phyloP scores from a whole-genome alignment of 2,888 invertebrate genomes.

The Chironomus riparius region DNA sequence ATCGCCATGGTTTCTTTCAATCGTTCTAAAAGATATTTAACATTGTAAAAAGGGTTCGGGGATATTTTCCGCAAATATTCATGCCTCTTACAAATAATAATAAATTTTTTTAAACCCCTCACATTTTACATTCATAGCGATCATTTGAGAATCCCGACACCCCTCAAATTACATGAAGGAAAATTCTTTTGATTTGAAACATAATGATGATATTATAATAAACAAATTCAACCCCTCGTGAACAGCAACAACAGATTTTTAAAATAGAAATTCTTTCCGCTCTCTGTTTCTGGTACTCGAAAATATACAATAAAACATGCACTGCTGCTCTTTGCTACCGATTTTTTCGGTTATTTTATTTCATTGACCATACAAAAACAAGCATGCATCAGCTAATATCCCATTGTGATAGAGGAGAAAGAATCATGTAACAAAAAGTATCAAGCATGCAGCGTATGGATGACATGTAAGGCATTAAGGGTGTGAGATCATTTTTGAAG shows the following conservation, averaged over 20 bases:
- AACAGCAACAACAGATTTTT: too few relatives aligned
- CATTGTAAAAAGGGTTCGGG: not conserved
- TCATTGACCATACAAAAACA: conserved; percentile 20
- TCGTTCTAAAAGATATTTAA: not conserved
- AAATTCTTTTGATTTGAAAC: conserved; percentile 21
- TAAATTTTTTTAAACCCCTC: not conserved
- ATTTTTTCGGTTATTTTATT: not conserved
- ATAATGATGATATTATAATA: conserved; percentile 27
- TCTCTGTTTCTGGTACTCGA: conserved; percentile 5
- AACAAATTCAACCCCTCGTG: conserved; percentile 24
- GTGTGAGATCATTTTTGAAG: too few relatives aligned
- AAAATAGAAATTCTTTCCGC: too few relatives aligned
- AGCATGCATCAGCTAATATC: conserved; percentile 12
- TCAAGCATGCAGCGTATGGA: not conserved
- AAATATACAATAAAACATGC: not conserved
- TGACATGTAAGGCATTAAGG: not conserved
- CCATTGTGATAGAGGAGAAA: not conserved
- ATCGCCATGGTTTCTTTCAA: conserved; percentile 19
- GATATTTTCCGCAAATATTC: conserved; percentile 6
- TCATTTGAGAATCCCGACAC: conserved; percentile 21
- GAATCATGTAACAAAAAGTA: not conserved
- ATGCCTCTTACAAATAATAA: not conserved
- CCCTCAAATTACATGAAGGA: conserved; percentile 18
- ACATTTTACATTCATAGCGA: not conserved
- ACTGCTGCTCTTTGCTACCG: too few relatives aligned